Evolutionary conservation across 2,113 vertebrate genomes (phyloP), one percentile per base, ranked within the genome.

Genomic region (Melanostigma gelatinosum): DNA sequence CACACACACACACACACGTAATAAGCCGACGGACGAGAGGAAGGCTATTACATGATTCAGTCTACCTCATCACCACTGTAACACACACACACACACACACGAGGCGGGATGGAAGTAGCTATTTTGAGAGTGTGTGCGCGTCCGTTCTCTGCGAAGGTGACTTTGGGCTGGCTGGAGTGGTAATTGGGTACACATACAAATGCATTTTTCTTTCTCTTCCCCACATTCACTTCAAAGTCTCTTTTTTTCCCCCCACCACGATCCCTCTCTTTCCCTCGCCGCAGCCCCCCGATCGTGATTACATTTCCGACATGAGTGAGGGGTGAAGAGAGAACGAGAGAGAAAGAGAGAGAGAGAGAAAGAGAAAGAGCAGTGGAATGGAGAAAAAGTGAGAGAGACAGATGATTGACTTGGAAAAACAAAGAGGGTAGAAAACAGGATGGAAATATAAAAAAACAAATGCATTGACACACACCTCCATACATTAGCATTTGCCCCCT

Each of bases 161-260:
- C 94, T 95, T 95, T 93, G 94, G 88, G 91, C 91, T 87, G 87
- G 89, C 88, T 87, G 79, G 91, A 91, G 85, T 93, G 88, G 93
- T 94, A 94, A 95, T 93, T 94, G 93, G 92, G 92, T 93, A 94
- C 91, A 95, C 93, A 93, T 93, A 93, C 92, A 93, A 91, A 94
- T 90, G 85, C 85, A 86, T 94, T 93, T 89, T 90, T 91, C 89
- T 92, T 85, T 62, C 86, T 91, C 88, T 84, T 77, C 87, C 74
- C 83, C 87, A 86, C 88, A 79, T 84, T 91, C 60, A 24, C 74
- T 70, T 88, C 87, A 84, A 90, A 90, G 87, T 86, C 77, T 77
- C 81, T 80, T 75, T 65, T 50, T 20, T 40, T 80, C 77, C 63
- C 73, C 81, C 22, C 42, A 66, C 42, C 60, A 62, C 64, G 66